Evolutionary conservation across 2,888 invertebrate species (phyloP).

Genomic region (Lepidocyrtoides sp.): DNA sequence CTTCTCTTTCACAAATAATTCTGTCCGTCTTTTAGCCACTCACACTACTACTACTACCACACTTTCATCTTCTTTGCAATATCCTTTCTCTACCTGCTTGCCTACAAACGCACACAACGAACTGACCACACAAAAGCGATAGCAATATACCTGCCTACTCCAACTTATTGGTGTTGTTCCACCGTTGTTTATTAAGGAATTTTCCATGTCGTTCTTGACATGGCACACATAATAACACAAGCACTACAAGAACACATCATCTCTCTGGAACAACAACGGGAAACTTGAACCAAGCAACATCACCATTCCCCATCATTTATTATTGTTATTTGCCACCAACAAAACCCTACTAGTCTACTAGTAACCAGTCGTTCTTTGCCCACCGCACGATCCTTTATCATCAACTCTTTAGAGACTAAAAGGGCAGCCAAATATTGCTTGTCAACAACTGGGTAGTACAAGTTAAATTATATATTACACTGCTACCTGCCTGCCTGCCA

Average conservation of each 20-base stretch:
- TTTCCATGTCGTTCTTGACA: constrained; percentile 55
- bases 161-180: constrained; percentile 26
- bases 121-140: constrained; percentile 45
- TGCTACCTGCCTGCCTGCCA: neutral
- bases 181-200: constrained; percentile 56
- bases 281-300: neutral
- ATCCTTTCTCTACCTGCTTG: no score
- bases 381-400: constrained; percentile 34
- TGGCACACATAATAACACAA: constrained; percentile 11
- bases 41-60: no score
- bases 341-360: neutral
- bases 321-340: constrained; percentile 58
- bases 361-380: neutral
- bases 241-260: neutral
- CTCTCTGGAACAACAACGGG: neutral
- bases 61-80: neutral
- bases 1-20: constrained; percentile 29
- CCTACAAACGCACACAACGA: neutral
- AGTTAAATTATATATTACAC: constrained; percentile 2
- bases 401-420: neutral
- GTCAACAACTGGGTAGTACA: constrained; percentile 36
- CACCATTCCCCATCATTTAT: constrained; percentile 41
- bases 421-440: constrained; percentile 18
- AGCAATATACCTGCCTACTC: neutral
- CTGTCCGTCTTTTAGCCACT: neutral